Evolutionary conservation across 2,113 vertebrate species (phyloP).

Genomic region (Hydrochoerus hydrochaeris): DNA sequence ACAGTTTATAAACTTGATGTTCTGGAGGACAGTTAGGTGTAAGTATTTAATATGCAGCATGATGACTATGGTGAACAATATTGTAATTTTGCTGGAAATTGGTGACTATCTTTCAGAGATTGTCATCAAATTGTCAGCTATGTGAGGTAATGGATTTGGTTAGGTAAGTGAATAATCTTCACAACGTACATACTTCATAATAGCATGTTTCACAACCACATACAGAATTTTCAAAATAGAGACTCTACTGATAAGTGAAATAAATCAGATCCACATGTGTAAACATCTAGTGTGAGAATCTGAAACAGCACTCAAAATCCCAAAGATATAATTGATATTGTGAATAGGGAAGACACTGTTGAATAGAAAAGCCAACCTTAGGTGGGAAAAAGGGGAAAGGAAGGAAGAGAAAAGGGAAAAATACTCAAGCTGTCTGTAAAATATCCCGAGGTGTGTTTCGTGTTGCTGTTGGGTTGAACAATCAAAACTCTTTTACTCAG

Average conservation of each 20-base stretch:
- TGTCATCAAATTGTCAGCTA: background rate
- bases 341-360: no score
- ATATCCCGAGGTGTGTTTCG: background rate
- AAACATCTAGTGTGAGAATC: no score
- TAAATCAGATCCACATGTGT: no score
- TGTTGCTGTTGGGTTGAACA: background rate
- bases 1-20: background rate
- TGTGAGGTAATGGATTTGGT: background rate
- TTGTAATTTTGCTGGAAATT: background rate
- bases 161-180: background rate
- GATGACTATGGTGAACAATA: background rate
- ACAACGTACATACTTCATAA: background rate
- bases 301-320: no score
- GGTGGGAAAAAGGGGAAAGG: no score
- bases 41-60: background rate
- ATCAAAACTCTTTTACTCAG: background rate
- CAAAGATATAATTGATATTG: no score
- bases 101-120: background rate
- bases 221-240: no score
- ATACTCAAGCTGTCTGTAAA: background rate
- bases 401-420: no score
- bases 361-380: no score
- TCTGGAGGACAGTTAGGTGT: background rate
- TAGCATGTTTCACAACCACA: background rate
- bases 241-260: no score